Percentiles rank a stretch among this genome's conserved stretches.
Evolutionary conservation across 1,140 invertebrate genomes (phyloP).

Genomic region (Saxidomus purpurata): DNA sequence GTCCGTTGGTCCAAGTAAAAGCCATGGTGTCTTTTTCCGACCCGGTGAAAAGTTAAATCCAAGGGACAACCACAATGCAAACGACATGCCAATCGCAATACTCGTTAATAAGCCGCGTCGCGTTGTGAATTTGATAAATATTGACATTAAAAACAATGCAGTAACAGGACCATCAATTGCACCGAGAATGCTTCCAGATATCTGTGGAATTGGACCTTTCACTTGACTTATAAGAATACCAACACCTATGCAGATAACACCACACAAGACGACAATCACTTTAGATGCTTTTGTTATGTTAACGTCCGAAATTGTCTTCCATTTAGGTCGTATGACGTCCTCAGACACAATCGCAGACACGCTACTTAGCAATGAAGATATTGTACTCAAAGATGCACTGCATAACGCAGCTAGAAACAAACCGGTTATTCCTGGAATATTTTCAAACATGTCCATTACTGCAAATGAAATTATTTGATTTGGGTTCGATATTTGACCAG

Average conservation of each 20-base stretch:
- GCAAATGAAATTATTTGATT: slow-evolving; percentile 49
- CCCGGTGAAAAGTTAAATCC: slow-evolving; percentile 38
- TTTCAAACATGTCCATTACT: slow-evolving; percentile 45
- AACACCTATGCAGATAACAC: slow-evolving; percentile 6
- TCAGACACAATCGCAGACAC: slow-evolving; percentile 34
- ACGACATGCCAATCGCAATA: neutral
- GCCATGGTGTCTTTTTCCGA: neutral
- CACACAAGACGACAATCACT: slow-evolving; percentile 2
- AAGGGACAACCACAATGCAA: slow-evolving; percentile 19
- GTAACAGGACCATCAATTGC: slow-evolving; percentile 18
- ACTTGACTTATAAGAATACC: neutral
- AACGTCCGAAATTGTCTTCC: neutral
- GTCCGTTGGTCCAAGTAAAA: slow-evolving; percentile 38
- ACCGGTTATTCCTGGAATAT: slow-evolving; percentile 31
- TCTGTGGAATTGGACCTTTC: slow-evolving; percentile 41
- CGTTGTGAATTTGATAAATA: slow-evolving; percentile 43
- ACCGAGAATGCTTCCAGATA: neutral
- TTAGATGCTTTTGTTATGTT: slow-evolving; percentile 19
- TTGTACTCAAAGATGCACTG: slow-evolving; percentile 47
- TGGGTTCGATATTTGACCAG: slow-evolving; percentile 46
- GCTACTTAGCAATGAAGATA: slow-evolving; percentile 42
- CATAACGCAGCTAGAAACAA: slow-evolving; percentile 40
- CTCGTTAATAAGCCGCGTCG: neutral
- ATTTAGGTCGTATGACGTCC: neutral
- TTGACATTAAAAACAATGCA: slow-evolving; percentile 42